These are phyloP conservation scores for Brevimyrus niger DNA, from an alignment of 2,113 vertebrate species.

Conservation along the genomic window DNA sequence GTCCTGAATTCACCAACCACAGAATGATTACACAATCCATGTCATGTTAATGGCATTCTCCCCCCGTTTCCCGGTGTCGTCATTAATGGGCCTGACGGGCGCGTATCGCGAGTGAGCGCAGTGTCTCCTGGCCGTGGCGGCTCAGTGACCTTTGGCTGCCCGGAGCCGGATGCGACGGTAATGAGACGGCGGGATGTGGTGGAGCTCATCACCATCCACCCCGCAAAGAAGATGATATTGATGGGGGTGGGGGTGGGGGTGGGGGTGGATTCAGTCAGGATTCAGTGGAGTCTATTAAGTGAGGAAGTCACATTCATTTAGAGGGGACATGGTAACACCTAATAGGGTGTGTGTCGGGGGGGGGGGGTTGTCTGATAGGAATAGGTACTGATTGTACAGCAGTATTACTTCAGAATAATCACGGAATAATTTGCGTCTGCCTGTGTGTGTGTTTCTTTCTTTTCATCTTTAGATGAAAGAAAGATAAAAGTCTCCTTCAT, in stretches of 20 bases:
- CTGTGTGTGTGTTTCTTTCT: background rate
- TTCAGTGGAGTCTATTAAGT: background rate
- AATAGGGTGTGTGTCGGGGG: background rate
- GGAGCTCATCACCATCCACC: background rate
- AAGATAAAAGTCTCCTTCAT: background rate
- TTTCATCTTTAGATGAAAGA: constrained; percentile 17
- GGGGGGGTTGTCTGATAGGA: background rate
- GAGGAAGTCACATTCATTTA: background rate
- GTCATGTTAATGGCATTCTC: background rate
- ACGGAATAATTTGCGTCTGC: background rate
- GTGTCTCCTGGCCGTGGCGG: background rate
- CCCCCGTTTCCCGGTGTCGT: background rate
- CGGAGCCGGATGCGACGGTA: background rate
- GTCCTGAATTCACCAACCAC: background rate
- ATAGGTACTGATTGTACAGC: background rate
- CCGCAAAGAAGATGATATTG: background rate
- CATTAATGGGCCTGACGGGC: background rate
- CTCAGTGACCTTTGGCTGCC: background rate
- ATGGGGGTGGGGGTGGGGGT: background rate
- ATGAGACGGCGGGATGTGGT: background rate
- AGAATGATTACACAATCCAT: background rate
- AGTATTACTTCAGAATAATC: background rate
- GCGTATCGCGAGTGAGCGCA: background rate
- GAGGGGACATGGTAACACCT: background rate
- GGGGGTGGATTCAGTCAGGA: background rate